Percentiles rank a stretch among this genome's conserved stretches.
Conservation (phyloP, 2,888 invertebrate species). For the Pheosia tremula region DNA sequence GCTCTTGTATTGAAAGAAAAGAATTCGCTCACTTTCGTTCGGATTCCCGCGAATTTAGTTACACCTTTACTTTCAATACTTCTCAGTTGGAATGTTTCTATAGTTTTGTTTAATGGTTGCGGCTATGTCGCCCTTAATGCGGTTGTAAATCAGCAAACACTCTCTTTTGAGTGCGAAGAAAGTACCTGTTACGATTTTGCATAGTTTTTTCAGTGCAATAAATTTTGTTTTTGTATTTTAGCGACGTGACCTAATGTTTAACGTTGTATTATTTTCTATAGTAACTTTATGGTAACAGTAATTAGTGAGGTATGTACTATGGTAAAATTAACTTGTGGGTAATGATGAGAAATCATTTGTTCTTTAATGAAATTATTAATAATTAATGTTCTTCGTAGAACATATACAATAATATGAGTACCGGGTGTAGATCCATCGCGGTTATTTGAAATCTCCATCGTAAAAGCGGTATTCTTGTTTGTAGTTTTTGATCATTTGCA, state of each 20-base stretch:
- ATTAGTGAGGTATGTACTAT: too few relatives aligned
- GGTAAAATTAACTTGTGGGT: too few relatives aligned
- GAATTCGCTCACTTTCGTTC: constrained; percentile 70
- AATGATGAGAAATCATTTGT: too few relatives aligned
- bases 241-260: constrained; percentile 6
- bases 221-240: constrained; percentile 26
- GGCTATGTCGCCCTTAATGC: constrained; percentile 56
- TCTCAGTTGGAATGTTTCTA: constrained; percentile 15
- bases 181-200: constrained; percentile 75
- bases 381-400: too few relatives aligned
- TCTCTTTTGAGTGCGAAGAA: constrained; percentile 61
- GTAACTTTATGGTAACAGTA: too few relatives aligned
- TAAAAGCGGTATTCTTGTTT: not conserved
- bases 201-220: constrained; percentile 43
- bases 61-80: constrained; percentile 67
- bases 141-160: constrained; percentile 76
- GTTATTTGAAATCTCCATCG: not conserved
- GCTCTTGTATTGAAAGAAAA: constrained; percentile 39
- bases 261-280: not conserved
- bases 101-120: constrained; percentile 66
- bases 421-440: not conserved
- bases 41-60: constrained; percentile 62
- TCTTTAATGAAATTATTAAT: too few relatives aligned
- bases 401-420: too few relatives aligned
- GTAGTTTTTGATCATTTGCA: not conserved